Percentiles rank a stretch among this genome's conserved stretches.
Evolutionary conservation across 2,797 vertebrate genomes (phyloP).

Genomic region (Esox masquinongy): DNA sequence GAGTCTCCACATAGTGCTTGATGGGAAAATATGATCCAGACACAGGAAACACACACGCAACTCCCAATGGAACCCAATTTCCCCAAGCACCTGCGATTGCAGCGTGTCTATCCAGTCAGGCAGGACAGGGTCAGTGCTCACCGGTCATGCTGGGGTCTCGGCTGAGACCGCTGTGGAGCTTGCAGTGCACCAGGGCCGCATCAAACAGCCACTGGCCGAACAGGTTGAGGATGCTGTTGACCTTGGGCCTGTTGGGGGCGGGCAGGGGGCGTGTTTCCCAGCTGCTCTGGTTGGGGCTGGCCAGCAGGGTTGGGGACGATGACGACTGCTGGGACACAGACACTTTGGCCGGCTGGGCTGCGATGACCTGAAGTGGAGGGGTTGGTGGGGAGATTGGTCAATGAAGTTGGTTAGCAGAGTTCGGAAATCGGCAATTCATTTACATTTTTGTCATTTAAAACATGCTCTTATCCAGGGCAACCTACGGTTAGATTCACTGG

Average conservation of each 20-base stretch:
- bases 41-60: conserved; percentile 27
- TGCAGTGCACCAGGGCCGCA: conserved; percentile 94
- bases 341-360: conserved; percentile 85
- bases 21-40: background rate
- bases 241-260: conserved; percentile 89
- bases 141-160: conserved; percentile 96
- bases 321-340: conserved; percentile 76
- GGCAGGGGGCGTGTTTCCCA: conserved; percentile 91
- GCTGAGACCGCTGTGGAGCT: conserved; percentile 93
- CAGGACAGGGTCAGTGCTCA: conserved; percentile 65
- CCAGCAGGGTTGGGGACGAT: conserved; percentile 89
- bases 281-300: conserved; percentile 92
- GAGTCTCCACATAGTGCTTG: background rate
- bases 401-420: background rate
- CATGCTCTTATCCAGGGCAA: no score
- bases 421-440: no score
- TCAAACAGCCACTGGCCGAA: conserved; percentile 97
- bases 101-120: background rate
- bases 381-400: background rate
- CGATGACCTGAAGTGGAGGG: conserved; percentile 74
- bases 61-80: conserved; percentile 32
- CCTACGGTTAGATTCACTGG: no score
- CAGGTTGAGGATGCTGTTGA: conserved; percentile 97
- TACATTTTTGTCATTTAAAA: no score
- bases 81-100: conserved; percentile 37